Percentiles rank a stretch among this genome's conserved stretches.
These are phyloP conservation scores for Volucella inflata DNA, from an alignment of 2,888 invertebrate genomes.

Conservation along the genomic window DNA sequence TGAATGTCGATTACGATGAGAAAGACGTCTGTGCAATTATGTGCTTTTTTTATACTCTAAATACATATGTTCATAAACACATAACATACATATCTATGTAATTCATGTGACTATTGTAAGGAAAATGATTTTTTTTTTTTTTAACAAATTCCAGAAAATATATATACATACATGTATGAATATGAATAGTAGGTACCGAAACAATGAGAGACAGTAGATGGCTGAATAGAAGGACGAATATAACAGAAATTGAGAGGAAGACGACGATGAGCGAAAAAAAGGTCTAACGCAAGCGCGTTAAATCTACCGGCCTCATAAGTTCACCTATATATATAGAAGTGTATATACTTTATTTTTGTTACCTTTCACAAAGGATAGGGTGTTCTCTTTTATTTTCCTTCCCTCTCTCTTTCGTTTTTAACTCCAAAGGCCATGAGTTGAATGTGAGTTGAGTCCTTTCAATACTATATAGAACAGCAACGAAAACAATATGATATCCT, in stretches of 20 bases:
- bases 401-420: constrained; percentile 21
- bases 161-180: not conserved
- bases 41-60: not conserved
- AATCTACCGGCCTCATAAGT: constrained; percentile 61
- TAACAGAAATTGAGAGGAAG: constrained; percentile 46
- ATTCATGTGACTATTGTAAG: constrained; percentile 58
- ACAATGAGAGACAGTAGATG: constrained; percentile 34
- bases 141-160: constrained; percentile 69
- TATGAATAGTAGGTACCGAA: constrained; percentile 26
- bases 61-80: too few relatives aligned
- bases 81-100: constrained; percentile 5
- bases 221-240: constrained; percentile 29
- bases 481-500: constrained; percentile 58
- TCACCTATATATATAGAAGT: constrained; percentile 5
- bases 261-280: constrained; percentile 32
- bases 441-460: constrained; percentile 32
- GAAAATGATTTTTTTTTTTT: constrained; percentile 46
- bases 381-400: constrained; percentile 34
- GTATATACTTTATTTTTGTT: constrained; percentile 25
- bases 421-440: constrained; percentile 38
- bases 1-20: constrained; percentile 57
- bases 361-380: constrained; percentile 28
- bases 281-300: constrained; percentile 72
- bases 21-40: constrained; percentile 61
- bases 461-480: constrained; percentile 54